Conservation (phyloP, 92 coral and sea anemone species). For the Heteractis magnifica region DNA sequence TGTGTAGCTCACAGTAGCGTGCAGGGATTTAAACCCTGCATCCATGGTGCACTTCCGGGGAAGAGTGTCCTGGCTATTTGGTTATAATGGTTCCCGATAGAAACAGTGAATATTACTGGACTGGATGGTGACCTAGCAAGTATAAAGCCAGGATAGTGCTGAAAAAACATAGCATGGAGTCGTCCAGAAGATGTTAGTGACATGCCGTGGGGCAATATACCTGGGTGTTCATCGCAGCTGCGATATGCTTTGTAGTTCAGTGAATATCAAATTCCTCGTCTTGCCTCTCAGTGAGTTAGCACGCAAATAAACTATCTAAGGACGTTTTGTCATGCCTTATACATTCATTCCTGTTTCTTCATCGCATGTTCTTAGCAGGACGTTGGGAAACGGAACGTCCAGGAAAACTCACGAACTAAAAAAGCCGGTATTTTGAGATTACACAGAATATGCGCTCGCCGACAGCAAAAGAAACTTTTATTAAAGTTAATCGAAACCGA, state of each 20-base stretch:
- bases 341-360: too few species aligned
- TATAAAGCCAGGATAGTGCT: background rate
- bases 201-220: too few species aligned
- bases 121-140: background rate
- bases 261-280: too few species aligned
- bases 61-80: background rate
- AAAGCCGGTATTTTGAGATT: background rate
- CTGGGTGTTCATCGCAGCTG: too few species aligned
- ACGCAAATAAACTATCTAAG: too few species aligned
- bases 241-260: too few species aligned
- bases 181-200: too few species aligned
- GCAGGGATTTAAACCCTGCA: background rate
- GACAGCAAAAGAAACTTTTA: too few species aligned
- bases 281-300: too few species aligned
- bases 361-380: too few species aligned
- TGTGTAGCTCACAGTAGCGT: background rate
- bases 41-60: background rate
- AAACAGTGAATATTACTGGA: background rate
- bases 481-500: background rate
- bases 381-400: too few species aligned
- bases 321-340: too few species aligned
- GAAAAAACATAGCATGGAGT: background rate
- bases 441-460: background rate
- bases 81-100: background rate
- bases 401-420: background rate